phyloP scores from a whole-genome alignment of 2,888 invertebrate species.

The Volucella inflata region DNA sequence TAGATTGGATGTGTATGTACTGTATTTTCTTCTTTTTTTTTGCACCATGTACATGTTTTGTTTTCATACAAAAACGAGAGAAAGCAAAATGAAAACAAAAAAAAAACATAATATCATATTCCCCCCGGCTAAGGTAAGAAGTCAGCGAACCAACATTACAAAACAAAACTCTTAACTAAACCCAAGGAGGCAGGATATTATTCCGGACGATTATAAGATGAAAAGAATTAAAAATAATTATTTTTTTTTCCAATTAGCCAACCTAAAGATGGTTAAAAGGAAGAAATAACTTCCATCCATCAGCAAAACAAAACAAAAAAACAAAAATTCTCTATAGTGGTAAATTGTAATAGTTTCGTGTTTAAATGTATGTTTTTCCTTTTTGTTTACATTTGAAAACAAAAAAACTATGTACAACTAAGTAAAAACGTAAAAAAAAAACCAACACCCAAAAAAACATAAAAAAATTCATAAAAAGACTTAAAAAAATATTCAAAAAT shows the following conservation, averaged over 20 bases:
- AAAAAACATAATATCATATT: constrained; percentile 26
- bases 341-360: constrained; percentile 70
- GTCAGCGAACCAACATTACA: constrained; percentile 43
- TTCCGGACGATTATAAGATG: constrained; percentile 65
- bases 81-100: constrained; percentile 26
- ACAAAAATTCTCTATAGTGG: constrained; percentile 69
- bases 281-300: constrained; percentile 44
- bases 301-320: constrained; percentile 68
- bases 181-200: constrained; percentile 52
- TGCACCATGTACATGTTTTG: constrained; percentile 61
- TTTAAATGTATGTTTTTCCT: constrained; percentile 71
- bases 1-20: constrained; percentile 44
- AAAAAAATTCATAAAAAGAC: constrained; percentile 62
- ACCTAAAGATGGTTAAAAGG: constrained; percentile 43
- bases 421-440: constrained; percentile 53
- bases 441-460: constrained; percentile 42
- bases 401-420: constrained; percentile 40
- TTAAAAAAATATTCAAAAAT: constrained; percentile 64
- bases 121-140: constrained; percentile 64
- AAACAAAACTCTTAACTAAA: constrained; percentile 20
- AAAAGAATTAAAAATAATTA: constrained; percentile 41
- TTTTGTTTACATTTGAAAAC: constrained; percentile 54
- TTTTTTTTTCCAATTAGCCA: constrained; percentile 65
- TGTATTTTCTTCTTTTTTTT: constrained; percentile 50
- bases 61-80: constrained; percentile 39